Percentiles rank a stretch among this genome's conserved stretches.
Conservation (phyloP, 2,113 vertebrate genomes). For the Meriones unguiculatus region DNA sequence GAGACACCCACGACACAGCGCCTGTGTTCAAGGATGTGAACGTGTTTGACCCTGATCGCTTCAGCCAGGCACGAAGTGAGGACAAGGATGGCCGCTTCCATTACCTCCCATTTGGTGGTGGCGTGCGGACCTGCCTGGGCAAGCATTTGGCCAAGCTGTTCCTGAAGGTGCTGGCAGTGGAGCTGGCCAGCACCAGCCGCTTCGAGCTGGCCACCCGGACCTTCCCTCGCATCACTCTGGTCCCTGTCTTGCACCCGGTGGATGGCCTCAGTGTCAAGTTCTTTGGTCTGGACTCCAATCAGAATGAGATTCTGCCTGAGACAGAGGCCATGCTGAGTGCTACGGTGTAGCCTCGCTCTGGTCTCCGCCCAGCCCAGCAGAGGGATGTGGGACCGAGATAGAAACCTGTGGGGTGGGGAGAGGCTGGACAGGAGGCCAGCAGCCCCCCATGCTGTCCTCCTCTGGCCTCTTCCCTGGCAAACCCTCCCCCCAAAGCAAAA, state of each 20-base stretch:
- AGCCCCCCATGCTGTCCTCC: not conserved
- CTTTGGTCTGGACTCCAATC: constrained; percentile 98
- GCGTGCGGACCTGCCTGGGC: constrained; percentile 96
- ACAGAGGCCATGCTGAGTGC: constrained; percentile 95
- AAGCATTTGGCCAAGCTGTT: constrained; percentile 98
- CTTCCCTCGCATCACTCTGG: constrained; percentile 94
- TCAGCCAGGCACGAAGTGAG: constrained; percentile 94
- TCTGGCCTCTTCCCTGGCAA: not conserved
- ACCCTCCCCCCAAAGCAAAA: constrained; percentile 26
- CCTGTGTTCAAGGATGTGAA: constrained; percentile 96
- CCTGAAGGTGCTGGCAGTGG: constrained; percentile 95
- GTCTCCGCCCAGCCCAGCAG: constrained; percentile 26
- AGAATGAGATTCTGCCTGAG: constrained; percentile 98
- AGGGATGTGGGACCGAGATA: constrained; percentile 56
- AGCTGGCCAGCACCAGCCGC: constrained; percentile 95
- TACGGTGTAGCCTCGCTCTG: constrained; percentile 88
- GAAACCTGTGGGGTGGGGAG: constrained; percentile 78
- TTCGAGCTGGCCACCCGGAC: constrained; percentile 96
- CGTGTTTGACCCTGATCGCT: constrained; percentile 95
- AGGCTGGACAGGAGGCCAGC: not conserved
- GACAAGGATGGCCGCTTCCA: constrained; percentile 98
- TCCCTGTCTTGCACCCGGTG: constrained; percentile 96
- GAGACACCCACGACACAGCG: constrained; percentile 97
- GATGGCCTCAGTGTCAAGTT: constrained; percentile 97
- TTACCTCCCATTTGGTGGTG: constrained; percentile 97